Percentiles rank a stretch among this genome's conserved stretches.
Evolutionary conservation across 2,888 invertebrate genomes (phyloP).

Genomic region (Lagria hirta): DNA sequence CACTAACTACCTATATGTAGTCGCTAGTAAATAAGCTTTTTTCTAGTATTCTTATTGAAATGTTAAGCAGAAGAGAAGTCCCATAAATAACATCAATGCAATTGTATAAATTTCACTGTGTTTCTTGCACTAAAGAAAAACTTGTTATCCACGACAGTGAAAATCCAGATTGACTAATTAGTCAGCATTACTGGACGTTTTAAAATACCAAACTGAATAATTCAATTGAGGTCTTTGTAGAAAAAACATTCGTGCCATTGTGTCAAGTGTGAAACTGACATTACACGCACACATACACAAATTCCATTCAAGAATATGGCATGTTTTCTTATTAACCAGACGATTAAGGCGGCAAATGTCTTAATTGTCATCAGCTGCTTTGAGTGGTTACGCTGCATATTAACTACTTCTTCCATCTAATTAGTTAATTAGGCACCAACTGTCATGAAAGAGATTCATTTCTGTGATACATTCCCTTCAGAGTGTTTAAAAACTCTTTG

Average conservation of each 20-base stretch:
- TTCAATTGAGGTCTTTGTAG: slow-evolving; percentile 24
- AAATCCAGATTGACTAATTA: slow-evolving; percentile 17
- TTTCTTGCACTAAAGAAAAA: too few species aligned
- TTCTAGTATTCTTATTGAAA: too few species aligned
- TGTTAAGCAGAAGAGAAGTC: too few species aligned
- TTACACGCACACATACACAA: slow-evolving; percentile 17
- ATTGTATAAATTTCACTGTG: too few species aligned
- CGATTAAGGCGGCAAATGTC: slow-evolving; percentile 38
- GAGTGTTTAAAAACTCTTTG: too few species aligned
- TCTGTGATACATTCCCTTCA: too few species aligned
- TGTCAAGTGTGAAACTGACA: slow-evolving; percentile 20
- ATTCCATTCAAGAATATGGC: slow-evolving; percentile 19
- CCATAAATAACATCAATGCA: too few species aligned
- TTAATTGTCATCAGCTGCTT: slow-evolving; percentile 36
- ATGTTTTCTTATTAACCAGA: slow-evolving; percentile 15
- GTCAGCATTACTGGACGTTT: slow-evolving; percentile 11
- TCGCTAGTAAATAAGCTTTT: too few species aligned
- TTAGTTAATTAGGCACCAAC: slow-evolving; percentile 32
- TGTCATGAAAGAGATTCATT: too few species aligned
- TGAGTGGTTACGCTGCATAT: slow-evolving; percentile 29
- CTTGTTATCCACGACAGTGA: slow-evolving; percentile 2
- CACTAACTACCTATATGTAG: too few species aligned
- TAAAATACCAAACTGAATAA: slow-evolving; percentile 34
- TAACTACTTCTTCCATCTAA: slow-evolving; percentile 31
- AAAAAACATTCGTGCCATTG: slow-evolving; percentile 11